These are phyloP conservation scores for Drosophila testacea DNA, from an alignment of 2,888 invertebrate genomes.

Conservation along the genomic window DNA sequence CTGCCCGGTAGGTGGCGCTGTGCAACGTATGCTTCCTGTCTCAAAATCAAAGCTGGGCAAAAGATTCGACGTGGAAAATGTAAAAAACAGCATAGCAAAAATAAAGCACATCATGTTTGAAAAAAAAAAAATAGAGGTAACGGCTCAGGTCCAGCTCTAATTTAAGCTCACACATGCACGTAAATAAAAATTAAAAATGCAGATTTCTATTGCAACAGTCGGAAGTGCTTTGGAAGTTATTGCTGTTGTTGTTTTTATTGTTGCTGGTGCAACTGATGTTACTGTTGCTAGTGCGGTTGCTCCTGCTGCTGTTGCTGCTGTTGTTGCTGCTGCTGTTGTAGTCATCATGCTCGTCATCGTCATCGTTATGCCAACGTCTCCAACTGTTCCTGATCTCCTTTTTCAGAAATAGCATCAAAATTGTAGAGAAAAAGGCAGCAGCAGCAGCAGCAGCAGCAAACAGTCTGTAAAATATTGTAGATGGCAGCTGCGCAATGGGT, in stretches of 20 bases:
- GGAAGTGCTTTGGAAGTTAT: slow-evolving; percentile 74
- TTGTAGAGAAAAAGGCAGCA: slow-evolving; percentile 60
- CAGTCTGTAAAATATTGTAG: slow-evolving; percentile 76
- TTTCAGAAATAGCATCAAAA: slow-evolving; percentile 70
- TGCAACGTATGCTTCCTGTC: slow-evolving; percentile 8
- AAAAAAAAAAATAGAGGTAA: slow-evolving; percentile 2
- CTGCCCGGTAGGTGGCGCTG: slow-evolving; percentile 25
- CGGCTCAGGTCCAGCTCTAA: slow-evolving; percentile 19
- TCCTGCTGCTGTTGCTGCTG: slow-evolving; percentile 37
- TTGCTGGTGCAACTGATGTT: slow-evolving; percentile 33
- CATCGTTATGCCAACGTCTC: slow-evolving; percentile 42
- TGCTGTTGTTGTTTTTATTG: slow-evolving; percentile 48
- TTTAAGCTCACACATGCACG: slow-evolving; percentile 18
- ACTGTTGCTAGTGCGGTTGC: slow-evolving; percentile 17
- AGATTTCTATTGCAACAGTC: slow-evolving; percentile 77
- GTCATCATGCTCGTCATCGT: slow-evolving; percentile 47
- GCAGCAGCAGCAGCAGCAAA: slow-evolving; percentile 49
- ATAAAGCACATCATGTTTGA: neutral
- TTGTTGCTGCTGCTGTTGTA: slow-evolving; percentile 31
- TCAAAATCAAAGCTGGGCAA: slow-evolving; percentile 6
- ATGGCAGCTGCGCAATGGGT: slow-evolving; percentile 70
- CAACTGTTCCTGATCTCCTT: slow-evolving; percentile 56
- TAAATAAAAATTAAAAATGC: slow-evolving; percentile 69
- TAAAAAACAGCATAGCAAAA: neutral
- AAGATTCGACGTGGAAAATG: slow-evolving; percentile 2